Percentiles rank a stretch among this genome's conserved stretches.
Conservation (phyloP, 2,113 vertebrate genomes). For the Nibea albiflora region DNA sequence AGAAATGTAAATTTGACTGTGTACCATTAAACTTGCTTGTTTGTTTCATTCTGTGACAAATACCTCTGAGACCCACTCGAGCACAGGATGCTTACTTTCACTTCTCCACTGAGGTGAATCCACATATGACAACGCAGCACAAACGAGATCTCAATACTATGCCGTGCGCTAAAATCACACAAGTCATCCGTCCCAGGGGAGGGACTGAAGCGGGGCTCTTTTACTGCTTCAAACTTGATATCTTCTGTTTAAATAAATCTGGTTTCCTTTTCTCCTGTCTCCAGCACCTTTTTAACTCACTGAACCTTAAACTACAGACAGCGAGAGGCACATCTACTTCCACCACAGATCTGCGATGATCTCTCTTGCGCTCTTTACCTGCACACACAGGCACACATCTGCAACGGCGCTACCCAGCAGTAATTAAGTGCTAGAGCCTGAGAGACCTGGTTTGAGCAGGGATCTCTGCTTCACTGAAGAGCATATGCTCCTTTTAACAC, state of each 20-base stretch:
- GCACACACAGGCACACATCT: conserved; percentile 14
- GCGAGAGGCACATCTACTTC: not conserved
- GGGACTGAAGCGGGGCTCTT: not conserved
- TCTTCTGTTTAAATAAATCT: conserved; percentile 8
- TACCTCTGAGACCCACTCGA: conserved; percentile 4
- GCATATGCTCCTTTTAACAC: conserved; percentile 48
- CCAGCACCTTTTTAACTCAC: conserved; percentile 6
- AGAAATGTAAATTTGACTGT: conserved; percentile 13
- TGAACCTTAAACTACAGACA: conserved; percentile 16
- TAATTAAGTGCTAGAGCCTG: conserved; percentile 50
- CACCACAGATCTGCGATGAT: conserved; percentile 16
- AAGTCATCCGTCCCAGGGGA: conserved; percentile 3
- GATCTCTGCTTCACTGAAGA: conserved; percentile 41
- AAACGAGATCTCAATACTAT: conserved; percentile 1
- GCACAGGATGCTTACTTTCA: not conserved
- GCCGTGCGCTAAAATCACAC: conserved; percentile 7
- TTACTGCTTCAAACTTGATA: conserved; percentile 9
- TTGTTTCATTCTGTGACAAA: conserved; percentile 32
- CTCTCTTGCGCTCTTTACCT: not conserved
- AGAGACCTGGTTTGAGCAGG: conserved; percentile 30
- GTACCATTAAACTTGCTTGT: conserved; percentile 7
- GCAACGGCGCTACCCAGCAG: conserved; percentile 26
- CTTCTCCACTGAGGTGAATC: conserved; percentile 21
- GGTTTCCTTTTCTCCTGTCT: conserved; percentile 13
- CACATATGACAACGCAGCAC: not conserved